Evolutionary conservation across 2,797 vertebrate species (phyloP).

Genomic region (Epinephelus awoara): DNA sequence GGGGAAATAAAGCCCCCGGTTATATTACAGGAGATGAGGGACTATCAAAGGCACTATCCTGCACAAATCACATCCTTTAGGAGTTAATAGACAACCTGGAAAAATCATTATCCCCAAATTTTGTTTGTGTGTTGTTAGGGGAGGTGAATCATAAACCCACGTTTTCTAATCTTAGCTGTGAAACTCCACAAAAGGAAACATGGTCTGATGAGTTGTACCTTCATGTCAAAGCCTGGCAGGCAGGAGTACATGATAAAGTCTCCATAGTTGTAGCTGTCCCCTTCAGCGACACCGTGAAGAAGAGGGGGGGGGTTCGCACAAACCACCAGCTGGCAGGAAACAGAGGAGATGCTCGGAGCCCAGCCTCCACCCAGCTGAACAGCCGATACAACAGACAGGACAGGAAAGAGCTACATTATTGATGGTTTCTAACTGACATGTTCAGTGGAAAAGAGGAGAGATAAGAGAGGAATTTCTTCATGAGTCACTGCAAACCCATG

Average conservation of each 20-base stretch:
- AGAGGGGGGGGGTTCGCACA: conserved; percentile 89
- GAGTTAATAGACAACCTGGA: neutral
- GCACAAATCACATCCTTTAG: neutral
- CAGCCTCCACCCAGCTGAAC: conserved; percentile 89
- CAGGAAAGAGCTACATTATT: neutral
- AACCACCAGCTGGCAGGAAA: conserved; percentile 87
- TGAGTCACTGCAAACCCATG: neutral
- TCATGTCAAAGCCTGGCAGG: conserved; percentile 91
- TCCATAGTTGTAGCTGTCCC: conserved; percentile 88
- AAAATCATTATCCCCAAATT: no score
- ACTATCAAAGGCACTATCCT: no score
- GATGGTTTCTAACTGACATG: neutral
- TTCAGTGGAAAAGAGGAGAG: neutral
- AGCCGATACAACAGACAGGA: conserved; percentile 34
- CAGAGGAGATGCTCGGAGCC: conserved; percentile 88
- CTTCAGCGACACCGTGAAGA: conserved; percentile 87
- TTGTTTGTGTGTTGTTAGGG: neutral
- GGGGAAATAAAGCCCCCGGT: neutral
- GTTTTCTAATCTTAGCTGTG: neutral
- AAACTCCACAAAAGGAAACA: neutral
- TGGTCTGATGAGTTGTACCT: conserved; percentile 82
- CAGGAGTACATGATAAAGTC: conserved; percentile 90
- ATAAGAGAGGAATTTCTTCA: neutral
- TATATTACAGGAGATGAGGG: neutral
- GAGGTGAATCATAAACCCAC: neutral